Conservation (phyloP, 2,797 vertebrate species). For the Intellagama lesueurii region DNA sequence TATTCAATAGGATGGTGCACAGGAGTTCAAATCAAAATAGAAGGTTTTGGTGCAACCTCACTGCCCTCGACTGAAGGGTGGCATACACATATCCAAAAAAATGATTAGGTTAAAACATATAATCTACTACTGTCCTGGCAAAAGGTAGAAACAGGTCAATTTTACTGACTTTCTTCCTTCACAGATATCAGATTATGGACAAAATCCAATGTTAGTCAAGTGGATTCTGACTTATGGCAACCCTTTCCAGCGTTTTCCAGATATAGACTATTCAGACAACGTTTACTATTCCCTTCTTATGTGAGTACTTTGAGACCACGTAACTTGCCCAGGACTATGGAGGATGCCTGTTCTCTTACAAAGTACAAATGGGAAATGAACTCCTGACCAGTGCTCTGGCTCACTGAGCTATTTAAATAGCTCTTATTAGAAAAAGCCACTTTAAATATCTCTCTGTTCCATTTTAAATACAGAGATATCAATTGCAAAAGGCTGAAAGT, state of each 20-base stretch:
- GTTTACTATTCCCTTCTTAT: too few species aligned
- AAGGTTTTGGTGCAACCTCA: background rate
- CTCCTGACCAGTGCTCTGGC: too few species aligned
- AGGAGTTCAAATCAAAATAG: conserved; percentile 11
- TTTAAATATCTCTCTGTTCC: background rate
- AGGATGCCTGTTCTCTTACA: too few species aligned
- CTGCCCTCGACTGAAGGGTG: background rate
- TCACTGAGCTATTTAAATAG: background rate
- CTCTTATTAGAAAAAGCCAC: background rate
- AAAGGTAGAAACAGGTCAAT: background rate
- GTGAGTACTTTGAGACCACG: too few species aligned
- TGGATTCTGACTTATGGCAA: too few species aligned
- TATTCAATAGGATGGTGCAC: background rate
- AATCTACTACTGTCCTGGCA: background rate
- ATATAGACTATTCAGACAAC: too few species aligned
- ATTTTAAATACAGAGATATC: background rate
- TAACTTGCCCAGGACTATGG: too few species aligned
- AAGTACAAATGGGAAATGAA: too few species aligned
- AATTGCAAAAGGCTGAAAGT: background rate
- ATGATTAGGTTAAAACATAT: background rate
- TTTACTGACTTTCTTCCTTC: background rate
- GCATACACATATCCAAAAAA: background rate
- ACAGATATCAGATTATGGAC: background rate
- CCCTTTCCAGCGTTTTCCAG: too few species aligned
- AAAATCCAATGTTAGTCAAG: background rate